Conservation (phyloP, 2,113 vertebrate genomes). For the Tetrao urogallus region DNA sequence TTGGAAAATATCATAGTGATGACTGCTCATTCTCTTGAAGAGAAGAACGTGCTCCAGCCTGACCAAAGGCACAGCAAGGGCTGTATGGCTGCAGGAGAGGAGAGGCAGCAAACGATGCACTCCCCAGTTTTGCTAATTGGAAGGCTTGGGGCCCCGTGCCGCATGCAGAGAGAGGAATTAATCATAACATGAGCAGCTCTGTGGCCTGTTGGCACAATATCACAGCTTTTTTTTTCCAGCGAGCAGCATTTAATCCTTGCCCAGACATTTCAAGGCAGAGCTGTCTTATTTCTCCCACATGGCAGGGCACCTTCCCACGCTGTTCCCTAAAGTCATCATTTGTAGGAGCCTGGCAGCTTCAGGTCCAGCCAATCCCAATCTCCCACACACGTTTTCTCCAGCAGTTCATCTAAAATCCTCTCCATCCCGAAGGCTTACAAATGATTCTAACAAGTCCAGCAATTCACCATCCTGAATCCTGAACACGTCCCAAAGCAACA, state of each 20-base stretch:
- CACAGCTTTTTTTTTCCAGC: background rate
- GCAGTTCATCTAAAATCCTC: background rate
- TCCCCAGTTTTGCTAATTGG: background rate
- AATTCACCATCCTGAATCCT: background rate
- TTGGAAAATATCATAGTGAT: background rate
- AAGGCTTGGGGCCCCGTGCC: background rate
- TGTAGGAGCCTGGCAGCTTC: background rate
- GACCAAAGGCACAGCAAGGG: background rate
- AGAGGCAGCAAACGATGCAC: background rate
- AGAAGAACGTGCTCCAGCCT: background rate
- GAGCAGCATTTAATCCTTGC: constrained; percentile 41
- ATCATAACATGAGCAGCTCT: background rate
- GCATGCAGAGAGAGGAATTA: background rate
- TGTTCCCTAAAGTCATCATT: background rate
- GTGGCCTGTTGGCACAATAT: constrained; percentile 22
- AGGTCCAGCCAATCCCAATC: background rate
- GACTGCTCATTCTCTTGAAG: background rate
- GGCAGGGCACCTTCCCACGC: constrained; percentile 44
- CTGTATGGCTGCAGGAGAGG: background rate
- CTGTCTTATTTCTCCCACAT: constrained; percentile 21
- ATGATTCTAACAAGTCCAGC: background rate
- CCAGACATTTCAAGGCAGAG: constrained; percentile 49
- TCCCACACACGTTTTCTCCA: background rate
- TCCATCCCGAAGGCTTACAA: background rate
- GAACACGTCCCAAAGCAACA: background rate